Evolutionary conservation across 2,797 vertebrate species (phyloP), one percentile per base, ranked within the genome.

Genomic region (Pseudopleuronectes americanus): DNA sequence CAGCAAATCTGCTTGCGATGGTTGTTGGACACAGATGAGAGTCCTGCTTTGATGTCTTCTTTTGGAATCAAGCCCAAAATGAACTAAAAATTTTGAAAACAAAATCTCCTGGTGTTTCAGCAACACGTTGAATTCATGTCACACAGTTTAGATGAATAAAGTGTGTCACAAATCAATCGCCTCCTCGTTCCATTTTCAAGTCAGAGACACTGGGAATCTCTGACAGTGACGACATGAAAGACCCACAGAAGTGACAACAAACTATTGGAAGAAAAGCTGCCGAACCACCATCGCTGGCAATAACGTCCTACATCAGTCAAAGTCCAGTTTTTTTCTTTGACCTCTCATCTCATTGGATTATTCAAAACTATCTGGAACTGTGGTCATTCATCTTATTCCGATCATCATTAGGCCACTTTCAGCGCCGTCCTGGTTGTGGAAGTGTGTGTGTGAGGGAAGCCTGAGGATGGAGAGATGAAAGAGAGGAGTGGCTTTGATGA

Each of bases 401-500:
- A 24, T 47, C 21, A 38, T 58, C 56, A 51, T 68, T 22, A 21
- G 45, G 16, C 41, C 24, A 33, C 38, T 56, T 45, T 57, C 26
- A 65, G 51, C 59, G 51, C 47, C 2, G 6, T 59, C 68, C 57
- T 57, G 41, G 53, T 55, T 57, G 68, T 66, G 57, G 43, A 60
- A n/a, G 55, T 13, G 33, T 54, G 57, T 23, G 54, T 54, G 58
- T 28, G 57, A 75, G 26, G 49, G 26, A 10, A 22, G 59, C 3
- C 21, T 22, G 65, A 68, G 63, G 47, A 49, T 43, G 22, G 52
- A 28, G 47, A 57, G 64, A 77, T 6, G 21, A 72, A 47, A 63
- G 36, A 71, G 68, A 60, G 64, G 59, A 60, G 45, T 68, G 59
- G 73, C 74, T 81, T 78, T 89, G 87, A 89, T 86, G 76, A 83